phyloP scores from a whole-genome alignment of 2,113 vertebrate species.

The Rhinichthys klamathensis region DNA sequence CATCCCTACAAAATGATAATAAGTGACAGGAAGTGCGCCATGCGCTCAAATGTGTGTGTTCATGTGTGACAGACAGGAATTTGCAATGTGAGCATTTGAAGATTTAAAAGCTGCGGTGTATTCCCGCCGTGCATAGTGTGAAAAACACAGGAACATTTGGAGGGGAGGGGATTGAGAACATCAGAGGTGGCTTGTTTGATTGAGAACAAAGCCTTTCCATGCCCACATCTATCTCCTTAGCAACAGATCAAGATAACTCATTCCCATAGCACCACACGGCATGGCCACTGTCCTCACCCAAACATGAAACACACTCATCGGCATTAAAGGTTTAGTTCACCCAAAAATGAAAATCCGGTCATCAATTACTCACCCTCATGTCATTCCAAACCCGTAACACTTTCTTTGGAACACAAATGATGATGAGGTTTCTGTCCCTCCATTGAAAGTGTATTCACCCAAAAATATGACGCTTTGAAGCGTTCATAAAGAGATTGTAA shows the following conservation, averaged over 20 bases:
- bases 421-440: no score
- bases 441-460: no score
- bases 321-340: background rate
- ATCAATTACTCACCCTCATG: no score
- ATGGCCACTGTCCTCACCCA: background rate
- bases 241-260: conserved; percentile 35
- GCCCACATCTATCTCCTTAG: conserved; percentile 19
- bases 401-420: no score
- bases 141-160: background rate
- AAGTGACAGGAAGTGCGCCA: conserved; percentile 19
- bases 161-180: background rate
- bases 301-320: conserved; percentile 27
- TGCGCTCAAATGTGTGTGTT: conserved; percentile 19
- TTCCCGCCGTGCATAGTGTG: conserved; percentile 8
- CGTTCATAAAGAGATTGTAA: no score
- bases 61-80: conserved; percentile 31
- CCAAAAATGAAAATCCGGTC: no score
- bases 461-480: no score
- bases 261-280: background rate
- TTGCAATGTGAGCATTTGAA: conserved; percentile 14
- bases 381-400: no score
- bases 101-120: background rate
- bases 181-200: conserved; percentile 27
- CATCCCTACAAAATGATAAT: conserved; percentile 24
- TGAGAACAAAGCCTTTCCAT: background rate